Percentiles rank a stretch among this genome's conserved stretches.
These are phyloP conservation scores for Notolabrus celidotus DNA, from an alignment of 2,797 vertebrate species.

Conservation along the genomic window DNA sequence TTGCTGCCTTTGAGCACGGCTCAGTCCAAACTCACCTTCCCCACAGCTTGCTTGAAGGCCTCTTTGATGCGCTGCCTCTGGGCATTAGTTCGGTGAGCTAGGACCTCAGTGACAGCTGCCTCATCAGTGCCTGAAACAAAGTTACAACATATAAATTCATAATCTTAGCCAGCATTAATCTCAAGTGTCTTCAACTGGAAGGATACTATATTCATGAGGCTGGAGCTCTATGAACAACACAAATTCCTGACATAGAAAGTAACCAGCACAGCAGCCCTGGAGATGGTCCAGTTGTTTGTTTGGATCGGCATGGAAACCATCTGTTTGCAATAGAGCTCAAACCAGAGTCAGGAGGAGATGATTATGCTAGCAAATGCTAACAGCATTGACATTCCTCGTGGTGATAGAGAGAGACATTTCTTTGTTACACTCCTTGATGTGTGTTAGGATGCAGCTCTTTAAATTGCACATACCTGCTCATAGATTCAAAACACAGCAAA, in stretches of 20 bases:
- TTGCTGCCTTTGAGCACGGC: not conserved
- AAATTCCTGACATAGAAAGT: not conserved
- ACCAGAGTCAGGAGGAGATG: conserved; percentile 70
- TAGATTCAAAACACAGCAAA: conserved; percentile 1
- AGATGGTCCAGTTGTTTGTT: conserved; percentile 49
- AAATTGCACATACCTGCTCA: not conserved
- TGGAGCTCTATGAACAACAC: not conserved
- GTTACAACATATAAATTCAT: not conserved
- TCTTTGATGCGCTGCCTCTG: conserved; percentile 95
- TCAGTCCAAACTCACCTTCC: conserved; percentile 88
- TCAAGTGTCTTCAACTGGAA: too few species aligned
- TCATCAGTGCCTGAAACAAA: conserved; percentile 91
- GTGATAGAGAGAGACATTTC: conserved; percentile 5
- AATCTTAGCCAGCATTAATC: too few species aligned
- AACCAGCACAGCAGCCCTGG: not conserved
- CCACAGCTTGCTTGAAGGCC: conserved; percentile 89
- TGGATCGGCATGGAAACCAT: conserved; percentile 38
- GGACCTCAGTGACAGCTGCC: conserved; percentile 83
- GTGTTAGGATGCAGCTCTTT: not conserved
- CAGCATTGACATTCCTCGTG: conserved; percentile 53
- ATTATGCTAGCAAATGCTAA: conserved; percentile 60
- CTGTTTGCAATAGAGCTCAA: conserved; percentile 53
- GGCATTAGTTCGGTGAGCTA: conserved; percentile 87
- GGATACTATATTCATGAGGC: not conserved
- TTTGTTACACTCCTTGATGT: conserved; percentile 1